These are phyloP conservation scores for Anagyrus pseudococci DNA, from an alignment of 2,888 invertebrate species.

Conservation along the genomic window DNA sequence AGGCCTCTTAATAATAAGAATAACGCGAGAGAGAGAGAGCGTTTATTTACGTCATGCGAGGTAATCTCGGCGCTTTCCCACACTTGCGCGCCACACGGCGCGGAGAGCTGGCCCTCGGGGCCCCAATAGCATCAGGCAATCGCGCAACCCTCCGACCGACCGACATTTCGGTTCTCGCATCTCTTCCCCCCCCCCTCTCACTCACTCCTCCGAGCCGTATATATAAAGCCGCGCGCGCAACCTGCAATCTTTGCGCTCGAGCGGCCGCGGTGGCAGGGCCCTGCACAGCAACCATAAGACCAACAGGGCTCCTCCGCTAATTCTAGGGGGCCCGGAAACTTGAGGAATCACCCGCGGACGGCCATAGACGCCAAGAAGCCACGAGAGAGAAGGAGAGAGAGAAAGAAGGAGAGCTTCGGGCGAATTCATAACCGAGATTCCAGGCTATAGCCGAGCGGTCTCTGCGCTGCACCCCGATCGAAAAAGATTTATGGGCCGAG, in stretches of 20 bases:
- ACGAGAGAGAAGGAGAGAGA: neutral
- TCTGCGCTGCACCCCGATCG: slow-evolving; percentile 25
- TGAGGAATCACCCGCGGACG: slow-evolving; percentile 46
- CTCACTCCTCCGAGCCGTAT: too few relatives aligned
- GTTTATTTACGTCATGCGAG: slow-evolving; percentile 46
- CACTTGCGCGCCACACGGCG: slow-evolving; percentile 46
- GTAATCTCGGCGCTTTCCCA: slow-evolving; percentile 50
- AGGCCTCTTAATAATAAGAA: slow-evolving; percentile 28
- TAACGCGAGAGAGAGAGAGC: slow-evolving; percentile 18
- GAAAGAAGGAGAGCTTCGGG: slow-evolving; percentile 31
- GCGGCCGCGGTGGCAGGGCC: slow-evolving; percentile 39
- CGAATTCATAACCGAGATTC: slow-evolving; percentile 31
- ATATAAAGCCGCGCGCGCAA: slow-evolving; percentile 32
- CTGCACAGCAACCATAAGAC: too few relatives aligned
- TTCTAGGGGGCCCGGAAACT: slow-evolving; percentile 52
- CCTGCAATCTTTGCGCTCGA: slow-evolving; percentile 52
- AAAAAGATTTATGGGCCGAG: slow-evolving; percentile 34
- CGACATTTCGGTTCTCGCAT: slow-evolving; percentile 34
- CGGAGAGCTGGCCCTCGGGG: slow-evolving; percentile 22
- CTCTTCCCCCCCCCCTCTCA: too few relatives aligned
- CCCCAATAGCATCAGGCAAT: too few relatives aligned
- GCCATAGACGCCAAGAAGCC: neutral
- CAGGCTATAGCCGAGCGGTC: slow-evolving; percentile 6
- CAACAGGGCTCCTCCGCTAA: slow-evolving; percentile 45
- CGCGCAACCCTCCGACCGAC: slow-evolving; percentile 20